Evolutionary conservation across 2,113 vertebrate genomes (phyloP).

Genomic region (Xenopus laevis): DNA sequence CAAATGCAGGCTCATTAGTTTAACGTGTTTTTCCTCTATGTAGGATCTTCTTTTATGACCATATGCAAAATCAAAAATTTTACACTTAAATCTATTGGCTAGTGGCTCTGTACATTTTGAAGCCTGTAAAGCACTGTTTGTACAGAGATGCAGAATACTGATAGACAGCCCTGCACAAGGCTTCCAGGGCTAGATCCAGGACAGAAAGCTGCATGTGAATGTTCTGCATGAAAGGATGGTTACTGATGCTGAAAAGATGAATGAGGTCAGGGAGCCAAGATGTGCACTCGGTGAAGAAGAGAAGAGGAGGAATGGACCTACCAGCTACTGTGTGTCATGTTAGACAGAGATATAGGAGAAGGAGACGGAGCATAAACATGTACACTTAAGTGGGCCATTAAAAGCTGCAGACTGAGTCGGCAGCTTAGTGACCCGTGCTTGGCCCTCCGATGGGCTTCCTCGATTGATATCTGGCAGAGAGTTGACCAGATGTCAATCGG

Average conservation of each 20-base stretch:
- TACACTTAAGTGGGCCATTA: too few relatives aligned
- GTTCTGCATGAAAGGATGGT: conserved; percentile 17
- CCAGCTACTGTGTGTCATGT: neutral
- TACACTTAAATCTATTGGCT: too few relatives aligned
- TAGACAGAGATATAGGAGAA: neutral
- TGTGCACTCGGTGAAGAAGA: neutral
- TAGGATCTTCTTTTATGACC: too few relatives aligned
- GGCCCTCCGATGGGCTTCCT: too few relatives aligned
- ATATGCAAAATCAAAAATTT: too few relatives aligned
- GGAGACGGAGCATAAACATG: too few relatives aligned
- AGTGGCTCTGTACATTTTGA: neutral
- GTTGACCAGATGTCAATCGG: too few relatives aligned
- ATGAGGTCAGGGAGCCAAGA: conserved; percentile 12
- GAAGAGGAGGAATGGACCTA: neutral
- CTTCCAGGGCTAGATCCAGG: neutral
- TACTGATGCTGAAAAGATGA: conserved; percentile 3
- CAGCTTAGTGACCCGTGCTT: too few relatives aligned
- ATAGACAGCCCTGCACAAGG: neutral
- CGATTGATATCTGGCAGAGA: too few relatives aligned
- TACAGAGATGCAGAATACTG: neutral
- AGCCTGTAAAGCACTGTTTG: neutral
- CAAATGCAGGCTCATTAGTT: too few relatives aligned
- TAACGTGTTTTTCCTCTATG: too few relatives aligned
- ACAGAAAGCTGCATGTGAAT: neutral
- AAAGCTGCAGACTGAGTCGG: too few relatives aligned